phyloP scores from a whole-genome alignment of 1,140 invertebrate genomes.

The Trichonephila clavata region DNA sequence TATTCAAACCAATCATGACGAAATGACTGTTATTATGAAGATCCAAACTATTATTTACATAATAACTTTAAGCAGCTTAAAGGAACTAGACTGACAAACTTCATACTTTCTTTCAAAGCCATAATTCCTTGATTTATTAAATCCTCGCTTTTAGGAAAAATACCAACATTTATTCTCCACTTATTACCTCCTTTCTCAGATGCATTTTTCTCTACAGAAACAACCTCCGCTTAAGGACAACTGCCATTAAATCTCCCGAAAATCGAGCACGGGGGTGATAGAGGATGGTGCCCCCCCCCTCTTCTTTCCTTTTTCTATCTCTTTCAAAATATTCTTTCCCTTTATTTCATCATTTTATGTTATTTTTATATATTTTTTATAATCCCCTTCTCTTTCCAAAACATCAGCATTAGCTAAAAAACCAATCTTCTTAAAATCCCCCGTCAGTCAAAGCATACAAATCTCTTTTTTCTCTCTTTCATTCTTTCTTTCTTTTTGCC shows the following conservation, averaged over 20 bases:
- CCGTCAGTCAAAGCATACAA: not conserved
- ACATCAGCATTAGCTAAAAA: conserved; percentile 28
- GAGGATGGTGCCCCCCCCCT: not conserved
- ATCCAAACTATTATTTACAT: no score
- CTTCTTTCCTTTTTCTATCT: no score
- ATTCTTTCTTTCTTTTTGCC: not conserved
- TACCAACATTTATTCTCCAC: not conserved
- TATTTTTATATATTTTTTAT: no score
- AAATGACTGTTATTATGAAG: no score
- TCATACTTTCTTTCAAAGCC: no score
- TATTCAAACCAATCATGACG: no score
- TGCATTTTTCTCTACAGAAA: not conserved
- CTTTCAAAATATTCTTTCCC: not conserved
- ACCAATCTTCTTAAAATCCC: conserved; percentile 31
- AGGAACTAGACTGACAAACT: no score
- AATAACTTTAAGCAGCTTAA: no score
- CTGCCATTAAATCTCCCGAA: conserved; percentile 5
- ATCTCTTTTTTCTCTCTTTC: not conserved
- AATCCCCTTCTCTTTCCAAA: not conserved
- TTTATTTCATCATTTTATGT: no score
- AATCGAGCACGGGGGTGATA: not conserved
- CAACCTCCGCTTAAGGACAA: not conserved
- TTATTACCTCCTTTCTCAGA: not conserved
- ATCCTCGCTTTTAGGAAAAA: not conserved
- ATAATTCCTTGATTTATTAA: no score